Evolutionary conservation across 2,797 vertebrate genomes (phyloP), one percentile per base, ranked within the genome.

Genomic region (Lagocephalus sceleratus): DNA sequence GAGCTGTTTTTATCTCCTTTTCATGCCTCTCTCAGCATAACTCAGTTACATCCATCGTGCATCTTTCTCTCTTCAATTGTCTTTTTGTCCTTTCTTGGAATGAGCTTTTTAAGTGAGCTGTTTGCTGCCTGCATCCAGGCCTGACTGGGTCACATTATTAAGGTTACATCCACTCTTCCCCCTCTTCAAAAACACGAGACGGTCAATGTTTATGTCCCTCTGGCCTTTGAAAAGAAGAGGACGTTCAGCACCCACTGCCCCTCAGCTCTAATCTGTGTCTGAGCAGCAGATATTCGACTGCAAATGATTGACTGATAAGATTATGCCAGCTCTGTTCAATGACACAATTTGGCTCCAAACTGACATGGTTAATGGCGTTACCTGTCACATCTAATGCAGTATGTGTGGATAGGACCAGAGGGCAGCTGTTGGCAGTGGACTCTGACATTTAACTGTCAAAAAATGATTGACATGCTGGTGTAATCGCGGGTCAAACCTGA

Each of bases 181-280:
- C 63, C 55, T 72, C 79, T 75, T 71, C 46, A 65, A 64, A 59
- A 72, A 80, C 77, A 68, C 20, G 35, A 68, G 54, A 71, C 68
- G 57, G 74, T 64, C 52, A 62, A 20, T 12, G 54, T 63, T 52
- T 53, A 49, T 66, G 41, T 54, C 52, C 39, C 19, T 16, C 40
- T 25, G 58, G 42, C 60, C 56, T 20, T 14, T 14, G 32, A 35
- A 35, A 35, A 35, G 32, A 35, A 12, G 32, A 35, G 32, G 32
- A 14, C 12, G 12, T 3, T 35, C 32, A 35, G 12, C 5, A 10
- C 2, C 60, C 63, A 60, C 47, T 51, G 58, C 59, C 65, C 45
- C 61, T 73, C 46, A 75, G 54, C 46, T 25, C 21, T 19, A 61
- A 65, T 70, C 57, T 61, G 47, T 54, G 63, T 73, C 42, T 59